Evolutionary conservation across 2,113 vertebrate genomes (phyloP).

Genomic region (Trogon surrucura): DNA sequence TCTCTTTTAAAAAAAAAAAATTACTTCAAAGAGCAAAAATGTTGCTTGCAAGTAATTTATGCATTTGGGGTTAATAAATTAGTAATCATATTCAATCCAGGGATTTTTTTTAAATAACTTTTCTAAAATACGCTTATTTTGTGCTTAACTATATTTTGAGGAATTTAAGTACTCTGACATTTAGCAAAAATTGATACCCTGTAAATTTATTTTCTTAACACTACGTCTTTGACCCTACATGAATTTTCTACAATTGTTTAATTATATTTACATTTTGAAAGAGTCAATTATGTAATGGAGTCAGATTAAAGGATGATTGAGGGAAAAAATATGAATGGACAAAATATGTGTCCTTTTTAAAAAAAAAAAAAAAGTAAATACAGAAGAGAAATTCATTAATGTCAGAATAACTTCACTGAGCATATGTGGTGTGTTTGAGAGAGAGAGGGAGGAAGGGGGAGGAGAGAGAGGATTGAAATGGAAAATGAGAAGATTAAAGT

Average conservation of each 20-base stretch:
- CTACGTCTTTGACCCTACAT: background rate
- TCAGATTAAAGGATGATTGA: no score
- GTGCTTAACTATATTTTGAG: background rate
- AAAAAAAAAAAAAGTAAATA: no score
- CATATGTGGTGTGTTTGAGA: no score
- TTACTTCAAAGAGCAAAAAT: background rate
- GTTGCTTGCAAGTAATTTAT: background rate
- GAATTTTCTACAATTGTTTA: background rate
- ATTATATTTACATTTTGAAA: background rate
- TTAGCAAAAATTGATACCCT: background rate
- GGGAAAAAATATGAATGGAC: no score
- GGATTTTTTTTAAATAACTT: background rate
- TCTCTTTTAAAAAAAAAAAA: no score
- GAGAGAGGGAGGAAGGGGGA: no score
- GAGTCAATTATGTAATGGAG: background rate
- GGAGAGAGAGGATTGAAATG: no score
- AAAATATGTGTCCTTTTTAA: no score
- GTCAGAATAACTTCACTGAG: no score
- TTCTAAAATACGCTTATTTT: background rate
- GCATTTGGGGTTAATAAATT: background rate
- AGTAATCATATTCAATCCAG: background rate
- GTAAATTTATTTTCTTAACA: background rate
- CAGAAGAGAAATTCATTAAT: no score
- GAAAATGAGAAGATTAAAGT: background rate
- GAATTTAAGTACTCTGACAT: background rate